Base-by-base conservation (phyloP, 2,113 vertebrate genomes). In the Psittacus erithacus region DNA sequence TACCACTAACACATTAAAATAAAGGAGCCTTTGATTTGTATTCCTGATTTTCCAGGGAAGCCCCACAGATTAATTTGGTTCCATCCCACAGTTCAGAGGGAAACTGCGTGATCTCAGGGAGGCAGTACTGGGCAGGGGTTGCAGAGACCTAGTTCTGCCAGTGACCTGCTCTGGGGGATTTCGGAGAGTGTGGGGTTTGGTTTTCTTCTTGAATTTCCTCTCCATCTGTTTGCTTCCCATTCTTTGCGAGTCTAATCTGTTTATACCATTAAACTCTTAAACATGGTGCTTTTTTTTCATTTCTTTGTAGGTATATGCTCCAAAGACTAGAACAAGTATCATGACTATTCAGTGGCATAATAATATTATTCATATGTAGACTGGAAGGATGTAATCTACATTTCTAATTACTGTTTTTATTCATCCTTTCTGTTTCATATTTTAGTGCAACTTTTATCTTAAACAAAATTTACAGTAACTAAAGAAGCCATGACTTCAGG, bases 211-310 rank as follows among this genome's bases (percentile, higher is more conserved):
- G 52, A 71, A 41, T 75, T 95, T 90, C 31, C 15, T 90, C 29
- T 86, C 67, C 33, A 28, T 86, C 63, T 80, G 25, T 80, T 91
- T 93, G 28, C 63, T 55, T 67, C 82, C 50, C 27, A 10, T 83
- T 93, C 82, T 92, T 83, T 52, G 33, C 1, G 3, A 86, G 33
- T 71, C 46, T 95, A 74, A 64, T 90, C 82, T 93, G 50, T 92
- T 95, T 93, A 59, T 86, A 86, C 18, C 11, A 70, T 78, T 94
- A 78, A 96, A 74, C 43, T 90, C 75, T 92, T 52, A 82, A 88
- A 76, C 10, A 20, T 0, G 67, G n/a, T 16, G 20, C 46, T 90
- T 4, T 46, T 85, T 79, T 89, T 71, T 55, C 13, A 65, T 88
- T 93, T 94, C 82, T 78, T 75, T 47, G 13, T 53, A 78, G 53